Evolutionary conservation across 2,888 invertebrate species (phyloP).

Genomic region (Empis stercorea): DNA sequence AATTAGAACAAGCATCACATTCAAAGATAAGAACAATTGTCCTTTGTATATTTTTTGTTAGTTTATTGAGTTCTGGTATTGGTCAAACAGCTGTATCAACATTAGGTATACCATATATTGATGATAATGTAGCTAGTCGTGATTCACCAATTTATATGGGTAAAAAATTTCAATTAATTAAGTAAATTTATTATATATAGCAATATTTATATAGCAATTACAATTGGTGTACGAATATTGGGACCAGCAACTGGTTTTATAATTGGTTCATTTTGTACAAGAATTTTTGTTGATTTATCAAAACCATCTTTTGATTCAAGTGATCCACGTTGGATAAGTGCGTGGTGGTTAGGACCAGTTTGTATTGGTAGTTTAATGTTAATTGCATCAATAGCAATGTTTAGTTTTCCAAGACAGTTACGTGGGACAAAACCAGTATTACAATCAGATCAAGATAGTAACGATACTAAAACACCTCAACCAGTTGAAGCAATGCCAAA

Average conservation of each 20-base stretch:
- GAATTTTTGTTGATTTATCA: constrained; percentile 71
- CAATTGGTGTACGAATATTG: constrained; percentile 80
- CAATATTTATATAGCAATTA: constrained; percentile 68
- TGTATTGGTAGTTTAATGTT: constrained; percentile 74
- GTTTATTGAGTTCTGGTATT: constrained; percentile 77
- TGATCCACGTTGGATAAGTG: constrained; percentile 88
- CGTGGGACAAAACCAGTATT: constrained; percentile 39
- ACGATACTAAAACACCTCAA: constrained; percentile 13
- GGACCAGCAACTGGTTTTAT: constrained; percentile 86
- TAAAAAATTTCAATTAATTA: no score
- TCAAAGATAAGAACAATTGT: constrained; percentile 69
- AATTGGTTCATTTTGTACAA: constrained; percentile 77
- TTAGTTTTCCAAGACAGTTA: constrained; percentile 76
- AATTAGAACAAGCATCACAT: constrained; percentile 53
- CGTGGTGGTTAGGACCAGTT: constrained; percentile 89
- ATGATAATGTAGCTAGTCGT: constrained; percentile 83
- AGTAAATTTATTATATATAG: background rate
- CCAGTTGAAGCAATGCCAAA: constrained; percentile 42
- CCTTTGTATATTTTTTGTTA: constrained; percentile 76
- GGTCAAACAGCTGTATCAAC: constrained; percentile 89
- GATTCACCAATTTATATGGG: constrained; percentile 88
- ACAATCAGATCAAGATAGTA: constrained; percentile 13
- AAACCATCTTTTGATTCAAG: constrained; percentile 62
- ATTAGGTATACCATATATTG: constrained; percentile 84
- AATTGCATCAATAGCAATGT: constrained; percentile 75